Evolutionary conservation across 2,113 vertebrate species (phyloP), one percentile per base, ranked within the genome.

Genomic region (Lethenteron camtschaticum): DNA sequence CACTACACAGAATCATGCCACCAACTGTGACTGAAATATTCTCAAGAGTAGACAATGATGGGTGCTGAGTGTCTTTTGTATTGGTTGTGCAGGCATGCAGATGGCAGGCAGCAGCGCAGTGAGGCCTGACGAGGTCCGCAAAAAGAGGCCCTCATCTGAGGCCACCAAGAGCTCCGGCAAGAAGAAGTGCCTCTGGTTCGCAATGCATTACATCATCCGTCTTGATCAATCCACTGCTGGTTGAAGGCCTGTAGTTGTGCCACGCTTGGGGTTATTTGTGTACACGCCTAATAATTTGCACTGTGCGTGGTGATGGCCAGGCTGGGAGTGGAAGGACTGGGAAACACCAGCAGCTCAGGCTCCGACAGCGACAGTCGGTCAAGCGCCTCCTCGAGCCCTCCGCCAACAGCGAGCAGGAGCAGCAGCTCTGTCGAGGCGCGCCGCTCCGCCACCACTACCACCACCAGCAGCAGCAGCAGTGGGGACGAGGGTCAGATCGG

Each of bases 111-210:
- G 86, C 76, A 77, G 76, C 24, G 68, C 78, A 71, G 85, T 83
- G 41, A 41, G 41, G 41, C 41, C 41, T 41, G 41, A 1, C 6
- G 41, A 41, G 4, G 3, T 82, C 76, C 0, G 79, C 76, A 2
- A 83, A 78, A 4, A 75, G 78, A 1, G 71, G 77, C 0, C 63
- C 74, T 2, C 78, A 72, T 70, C 74, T 78, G 10, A 92, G 90
- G 74, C 81, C 86, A 2, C 74, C 56, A 1, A n/a, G 73, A 56
- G 76, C 14, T 73, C 80, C 3, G 72, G 68, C 14, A 85, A 84
- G 69, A 85, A 72, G 73, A 83, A 78, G 68, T 82, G 84, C 73
- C 81, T 84, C 69, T 94, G 90, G 92, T 94, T 72, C 82, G 81
- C 68, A 8, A 13, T 24, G 59, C 13, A 58, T n/a, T 58, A 11